Percentiles rank a stretch among this genome's conserved stretches.
These are phyloP conservation scores for Saxidomus purpurata DNA, from an alignment of 1,140 invertebrate genomes.

Conservation along the genomic window DNA sequence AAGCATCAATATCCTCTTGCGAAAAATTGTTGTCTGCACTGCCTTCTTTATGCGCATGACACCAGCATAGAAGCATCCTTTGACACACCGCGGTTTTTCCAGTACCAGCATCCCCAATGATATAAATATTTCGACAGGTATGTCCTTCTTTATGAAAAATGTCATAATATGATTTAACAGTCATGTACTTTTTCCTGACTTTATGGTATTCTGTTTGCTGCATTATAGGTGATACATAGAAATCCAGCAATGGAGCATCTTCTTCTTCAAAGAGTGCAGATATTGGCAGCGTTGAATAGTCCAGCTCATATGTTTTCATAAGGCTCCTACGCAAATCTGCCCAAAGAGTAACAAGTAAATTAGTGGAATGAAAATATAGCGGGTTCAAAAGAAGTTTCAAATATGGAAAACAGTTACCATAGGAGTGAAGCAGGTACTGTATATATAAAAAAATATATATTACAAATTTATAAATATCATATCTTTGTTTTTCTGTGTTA, in stretches of 20 bases:
- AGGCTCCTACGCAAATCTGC: neutral
- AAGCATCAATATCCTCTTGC: neutral
- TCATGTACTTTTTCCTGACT: neutral
- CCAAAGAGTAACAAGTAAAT: too few relatives aligned
- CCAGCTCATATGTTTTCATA: neutral
- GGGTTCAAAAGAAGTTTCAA: too few relatives aligned
- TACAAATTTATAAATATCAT: too few relatives aligned
- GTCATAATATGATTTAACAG: neutral
- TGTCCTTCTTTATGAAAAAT: conserved; percentile 3
- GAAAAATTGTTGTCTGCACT: neutral
- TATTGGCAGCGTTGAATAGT: neutral
- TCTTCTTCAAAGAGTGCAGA: neutral
- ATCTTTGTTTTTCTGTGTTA: too few relatives aligned
- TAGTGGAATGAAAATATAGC: too few relatives aligned
- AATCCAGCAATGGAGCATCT: neutral
- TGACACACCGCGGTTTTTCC: conserved; percentile 31
- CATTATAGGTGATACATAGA: neutral
- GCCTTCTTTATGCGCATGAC: neutral
- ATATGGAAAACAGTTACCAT: too few relatives aligned
- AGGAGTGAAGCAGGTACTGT: too few relatives aligned
- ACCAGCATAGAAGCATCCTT: neutral
- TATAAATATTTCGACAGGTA: neutral
- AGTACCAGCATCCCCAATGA: conserved; percentile 3
- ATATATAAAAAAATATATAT: too few relatives aligned
- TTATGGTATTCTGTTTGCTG: neutral